These are phyloP conservation scores for Manacus vitellinus DNA, from an alignment of 2,113 vertebrate genomes.

Conservation along the genomic window DNA sequence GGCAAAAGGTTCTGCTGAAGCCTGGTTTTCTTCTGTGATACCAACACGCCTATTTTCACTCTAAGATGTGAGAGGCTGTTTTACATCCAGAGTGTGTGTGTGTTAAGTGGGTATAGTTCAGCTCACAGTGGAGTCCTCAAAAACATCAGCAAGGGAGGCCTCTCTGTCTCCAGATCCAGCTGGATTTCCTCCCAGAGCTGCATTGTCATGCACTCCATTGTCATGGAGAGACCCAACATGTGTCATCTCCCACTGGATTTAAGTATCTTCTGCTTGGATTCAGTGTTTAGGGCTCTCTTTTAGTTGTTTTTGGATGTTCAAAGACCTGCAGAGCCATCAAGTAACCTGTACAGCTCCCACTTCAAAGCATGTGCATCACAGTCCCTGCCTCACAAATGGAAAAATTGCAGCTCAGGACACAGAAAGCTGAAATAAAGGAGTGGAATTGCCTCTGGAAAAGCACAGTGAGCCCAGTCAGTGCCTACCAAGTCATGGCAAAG, in stretches of 20 bases:
- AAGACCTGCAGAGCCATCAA: not conserved
- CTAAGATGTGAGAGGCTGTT: not conserved
- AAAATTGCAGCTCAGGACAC: not conserved
- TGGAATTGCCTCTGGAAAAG: not conserved
- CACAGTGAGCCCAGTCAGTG: not conserved
- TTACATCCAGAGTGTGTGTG: accelerated
- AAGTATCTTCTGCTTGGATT: not conserved
- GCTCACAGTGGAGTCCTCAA: not conserved
- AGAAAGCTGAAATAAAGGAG: not conserved
- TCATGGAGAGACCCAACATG: not conserved
- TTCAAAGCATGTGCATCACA: not conserved
- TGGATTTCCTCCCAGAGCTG: not conserved
- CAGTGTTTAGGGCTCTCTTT: not conserved
- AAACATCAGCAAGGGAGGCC: not conserved
- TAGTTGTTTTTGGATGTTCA: not conserved
- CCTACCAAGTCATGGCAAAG: not conserved
- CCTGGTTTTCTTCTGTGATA: not conserved
- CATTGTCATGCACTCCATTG: not conserved
- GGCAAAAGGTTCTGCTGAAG: not conserved
- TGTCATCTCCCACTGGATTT: not conserved
- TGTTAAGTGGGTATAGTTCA: accelerated
- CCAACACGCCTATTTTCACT: not conserved
- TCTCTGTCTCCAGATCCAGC: not conserved
- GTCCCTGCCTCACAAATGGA: not conserved
- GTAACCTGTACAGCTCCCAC: not conserved